Conservation (phyloP, 2,113 vertebrate genomes). For the Dipodomys spectabilis region DNA sequence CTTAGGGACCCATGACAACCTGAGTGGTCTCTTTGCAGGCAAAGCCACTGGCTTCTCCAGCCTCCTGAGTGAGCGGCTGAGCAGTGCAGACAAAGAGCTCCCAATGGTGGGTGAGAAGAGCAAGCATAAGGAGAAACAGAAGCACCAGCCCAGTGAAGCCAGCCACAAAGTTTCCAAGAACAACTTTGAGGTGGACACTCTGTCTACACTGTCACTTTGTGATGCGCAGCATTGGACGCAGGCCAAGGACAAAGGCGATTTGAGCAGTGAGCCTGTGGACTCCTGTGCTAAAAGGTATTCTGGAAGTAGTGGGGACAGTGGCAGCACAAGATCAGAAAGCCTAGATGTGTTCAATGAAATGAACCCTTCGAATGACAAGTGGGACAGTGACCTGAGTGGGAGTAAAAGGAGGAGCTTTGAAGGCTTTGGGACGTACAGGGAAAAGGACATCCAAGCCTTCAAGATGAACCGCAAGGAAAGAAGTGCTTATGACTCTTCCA, state of each 20-base stretch:
- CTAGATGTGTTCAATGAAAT: constrained; percentile 92
- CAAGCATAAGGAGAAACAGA: constrained; percentile 94
- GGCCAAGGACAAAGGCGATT: constrained; percentile 91
- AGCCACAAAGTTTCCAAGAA: constrained; percentile 89
- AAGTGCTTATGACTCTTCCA: constrained; percentile 88
- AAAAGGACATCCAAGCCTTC: constrained; percentile 94
- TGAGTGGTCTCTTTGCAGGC: constrained; percentile 95
- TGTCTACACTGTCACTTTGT: constrained; percentile 92
- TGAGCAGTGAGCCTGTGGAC: constrained; percentile 91
- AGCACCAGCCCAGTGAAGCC: constrained; percentile 89
- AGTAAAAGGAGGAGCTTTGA: constrained; percentile 92
- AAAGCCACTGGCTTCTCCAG: constrained; percentile 92
- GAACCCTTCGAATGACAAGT: constrained; percentile 87
- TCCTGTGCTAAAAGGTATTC: constrained; percentile 93
- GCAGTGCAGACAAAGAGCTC: constrained; percentile 89
- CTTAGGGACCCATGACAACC: constrained; percentile 92
- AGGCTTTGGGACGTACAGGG: constrained; percentile 94
- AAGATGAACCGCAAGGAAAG: constrained; percentile 91
- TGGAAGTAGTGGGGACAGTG: constrained; percentile 78
- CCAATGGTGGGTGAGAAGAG: constrained; percentile 87
- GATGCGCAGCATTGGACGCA: constrained; percentile 94
- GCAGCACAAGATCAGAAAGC: constrained; percentile 85
- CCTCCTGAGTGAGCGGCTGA: constrained; percentile 90
- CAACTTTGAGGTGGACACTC: constrained; percentile 94
- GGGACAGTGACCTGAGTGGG: constrained; percentile 89